These are phyloP conservation scores for Larimichthys crocea DNA, from an alignment of 2,113 vertebrate genomes.

Conservation along the genomic window DNA sequence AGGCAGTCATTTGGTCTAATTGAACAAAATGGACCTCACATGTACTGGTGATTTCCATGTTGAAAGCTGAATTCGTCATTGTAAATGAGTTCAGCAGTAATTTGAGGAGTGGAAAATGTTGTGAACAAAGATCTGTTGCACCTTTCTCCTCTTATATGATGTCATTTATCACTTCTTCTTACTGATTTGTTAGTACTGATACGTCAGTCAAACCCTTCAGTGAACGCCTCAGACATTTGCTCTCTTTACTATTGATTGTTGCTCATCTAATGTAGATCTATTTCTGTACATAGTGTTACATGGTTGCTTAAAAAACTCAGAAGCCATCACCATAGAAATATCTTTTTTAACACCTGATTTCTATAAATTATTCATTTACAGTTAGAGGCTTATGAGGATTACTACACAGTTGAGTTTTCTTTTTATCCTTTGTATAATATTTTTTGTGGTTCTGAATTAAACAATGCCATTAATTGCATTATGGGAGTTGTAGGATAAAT, in stretches of 20 bases:
- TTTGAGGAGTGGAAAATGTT: not conserved
- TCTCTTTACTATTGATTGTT: not conserved
- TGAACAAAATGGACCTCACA: slow-evolving; percentile 22
- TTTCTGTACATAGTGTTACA: too few species aligned
- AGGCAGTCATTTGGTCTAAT: slow-evolving; percentile 2
- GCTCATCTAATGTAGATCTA: not conserved
- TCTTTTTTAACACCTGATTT: not conserved
- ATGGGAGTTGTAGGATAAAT: not conserved
- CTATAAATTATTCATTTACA: not conserved
- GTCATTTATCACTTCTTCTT: not conserved
- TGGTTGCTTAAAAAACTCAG: too few species aligned
- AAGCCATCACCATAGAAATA: not conserved
- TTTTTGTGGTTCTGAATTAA: not conserved
- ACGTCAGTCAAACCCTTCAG: not conserved
- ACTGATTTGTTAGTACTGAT: not conserved
- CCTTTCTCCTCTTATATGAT: not conserved
- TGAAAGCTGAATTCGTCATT: not conserved
- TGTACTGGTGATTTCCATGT: not conserved
- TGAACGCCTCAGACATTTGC: not conserved
- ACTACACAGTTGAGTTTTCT: too few species aligned
- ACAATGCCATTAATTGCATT: not conserved
- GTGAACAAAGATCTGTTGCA: not conserved
- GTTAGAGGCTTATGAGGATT: too few species aligned
- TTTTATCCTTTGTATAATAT: not conserved
- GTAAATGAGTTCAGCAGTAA: slow-evolving; percentile 29